Percentiles rank a stretch among this genome's conserved stretches.
phyloP scores from a whole-genome alignment of 2,888 invertebrate species.

The Philaethria dido region DNA sequence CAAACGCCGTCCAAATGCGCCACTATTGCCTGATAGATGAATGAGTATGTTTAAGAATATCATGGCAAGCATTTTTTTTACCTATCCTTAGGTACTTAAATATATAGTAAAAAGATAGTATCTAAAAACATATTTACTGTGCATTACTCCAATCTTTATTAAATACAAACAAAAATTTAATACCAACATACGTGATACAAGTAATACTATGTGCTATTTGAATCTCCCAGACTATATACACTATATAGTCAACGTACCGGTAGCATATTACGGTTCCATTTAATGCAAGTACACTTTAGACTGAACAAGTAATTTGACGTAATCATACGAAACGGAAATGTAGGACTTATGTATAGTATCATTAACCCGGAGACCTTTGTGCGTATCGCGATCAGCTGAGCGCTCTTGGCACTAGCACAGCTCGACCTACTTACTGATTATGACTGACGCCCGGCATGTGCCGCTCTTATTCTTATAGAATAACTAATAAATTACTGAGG shows the following conservation, averaged over 20 bases:
- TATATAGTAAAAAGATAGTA: not conserved
- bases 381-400: constrained; percentile 72
- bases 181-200: too few species aligned
- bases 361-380: constrained; percentile 79
- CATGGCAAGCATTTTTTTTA: not conserved
- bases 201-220: not conserved
- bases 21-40: too few species aligned
- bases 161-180: too few species aligned
- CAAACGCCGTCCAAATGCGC: too few species aligned
- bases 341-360: constrained; percentile 45
- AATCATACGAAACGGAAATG: constrained; percentile 32
- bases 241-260: not conserved
- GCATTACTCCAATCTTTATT: too few species aligned
- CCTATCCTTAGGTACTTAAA: not conserved
- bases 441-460: constrained; percentile 34
- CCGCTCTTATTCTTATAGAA: constrained; percentile 16
- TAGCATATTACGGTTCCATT: not conserved
- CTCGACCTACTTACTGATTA: constrained; percentile 52
- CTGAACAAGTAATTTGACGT: constrained; percentile 5
- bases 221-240: not conserved
- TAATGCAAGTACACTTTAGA: not conserved
- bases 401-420: constrained; percentile 50
- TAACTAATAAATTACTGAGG: not conserved
- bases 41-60: not conserved
- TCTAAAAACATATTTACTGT: too few species aligned